Conservation (phyloP, 2,113 vertebrate species). For the Andinoacara biseriatus region DNA sequence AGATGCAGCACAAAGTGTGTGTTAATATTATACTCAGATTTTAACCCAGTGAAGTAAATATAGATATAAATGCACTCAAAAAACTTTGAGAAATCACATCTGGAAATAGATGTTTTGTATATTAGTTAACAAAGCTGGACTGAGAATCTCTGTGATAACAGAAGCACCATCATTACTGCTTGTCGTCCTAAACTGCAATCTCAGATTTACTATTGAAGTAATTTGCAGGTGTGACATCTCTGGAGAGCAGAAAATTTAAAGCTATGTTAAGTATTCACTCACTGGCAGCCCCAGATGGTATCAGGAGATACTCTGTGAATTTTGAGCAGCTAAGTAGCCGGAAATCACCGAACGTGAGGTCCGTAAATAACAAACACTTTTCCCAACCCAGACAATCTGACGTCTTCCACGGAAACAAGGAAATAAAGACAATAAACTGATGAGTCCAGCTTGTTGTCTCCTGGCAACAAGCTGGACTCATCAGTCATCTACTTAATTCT, state of each 20-base stretch:
- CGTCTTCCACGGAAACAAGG: constrained; percentile 2
- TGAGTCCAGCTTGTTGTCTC: constrained; percentile 16
- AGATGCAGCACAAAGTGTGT: not conserved
- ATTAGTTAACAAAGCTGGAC: not conserved
- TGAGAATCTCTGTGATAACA: not conserved
- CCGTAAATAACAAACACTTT: constrained; percentile 6
- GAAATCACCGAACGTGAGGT: not conserved
- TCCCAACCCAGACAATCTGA: not conserved
- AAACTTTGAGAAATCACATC: not conserved
- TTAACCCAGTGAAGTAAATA: constrained; percentile 1
- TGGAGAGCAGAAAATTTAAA: not conserved
- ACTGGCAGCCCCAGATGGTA: not conserved
- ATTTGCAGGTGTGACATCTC: constrained; percentile 1
- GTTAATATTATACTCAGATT: constrained; percentile 18
- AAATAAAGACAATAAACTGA: not conserved
- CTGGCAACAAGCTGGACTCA: not conserved
- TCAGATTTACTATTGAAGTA: not conserved
- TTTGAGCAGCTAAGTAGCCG: not conserved
- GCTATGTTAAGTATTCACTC: not conserved
- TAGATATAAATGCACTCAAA: not conserved
- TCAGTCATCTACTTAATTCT: constrained; percentile 13
- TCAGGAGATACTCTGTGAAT: constrained; percentile 8
- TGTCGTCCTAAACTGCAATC: not conserved
- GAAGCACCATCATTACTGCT: not conserved
- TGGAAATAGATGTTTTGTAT: not conserved